phyloP scores from a whole-genome alignment of 2,113 vertebrate genomes.

The Progne subis region DNA sequence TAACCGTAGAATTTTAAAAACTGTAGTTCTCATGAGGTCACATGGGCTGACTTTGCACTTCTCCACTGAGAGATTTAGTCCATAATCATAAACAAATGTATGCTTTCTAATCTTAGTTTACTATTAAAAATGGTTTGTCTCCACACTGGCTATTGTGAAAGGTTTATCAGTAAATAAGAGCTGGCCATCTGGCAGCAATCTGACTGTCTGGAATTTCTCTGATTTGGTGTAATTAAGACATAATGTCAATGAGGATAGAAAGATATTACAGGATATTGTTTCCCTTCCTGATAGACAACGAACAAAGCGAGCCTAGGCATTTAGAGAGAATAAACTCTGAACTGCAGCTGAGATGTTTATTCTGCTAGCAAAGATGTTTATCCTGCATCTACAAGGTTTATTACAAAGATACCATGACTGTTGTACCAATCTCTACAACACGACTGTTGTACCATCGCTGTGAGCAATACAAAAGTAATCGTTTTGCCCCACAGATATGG shows the following conservation, averaged over 20 bases:
- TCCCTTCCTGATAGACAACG: conserved; percentile 71
- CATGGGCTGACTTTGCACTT: conserved; percentile 28
- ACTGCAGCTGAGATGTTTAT: conserved; percentile 76
- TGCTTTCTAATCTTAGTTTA: conserved; percentile 46
- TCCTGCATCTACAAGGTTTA: conserved; percentile 65
- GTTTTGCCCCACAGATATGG: conserved; percentile 47
- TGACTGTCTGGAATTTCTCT: conserved; percentile 73
- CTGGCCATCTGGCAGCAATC: conserved; percentile 78
- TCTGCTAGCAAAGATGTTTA: conserved; percentile 68
- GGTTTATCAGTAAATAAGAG: conserved; percentile 77
- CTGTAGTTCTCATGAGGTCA: neutral
- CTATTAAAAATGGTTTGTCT: conserved; percentile 65
- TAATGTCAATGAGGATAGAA: conserved; percentile 75
- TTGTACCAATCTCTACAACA: conserved; percentile 39
- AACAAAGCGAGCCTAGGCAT: conserved; percentile 73
- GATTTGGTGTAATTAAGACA: conserved; percentile 76
- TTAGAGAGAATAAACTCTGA: conserved; percentile 74
- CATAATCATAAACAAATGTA: conserved; percentile 22
- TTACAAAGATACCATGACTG: conserved; percentile 56
- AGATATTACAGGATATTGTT: conserved; percentile 79
- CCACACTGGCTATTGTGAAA: conserved; percentile 70
- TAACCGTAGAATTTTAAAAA: neutral
- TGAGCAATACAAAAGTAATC: conserved; percentile 48
- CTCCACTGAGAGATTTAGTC: neutral
- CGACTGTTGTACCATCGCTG: conserved; percentile 32